A percentile compares a stretch with the other conserved stretches of the same genome.
phyloP scores from a whole-genome alignment of 2,113 vertebrate genomes.

The Amia ocellicauda region DNA sequence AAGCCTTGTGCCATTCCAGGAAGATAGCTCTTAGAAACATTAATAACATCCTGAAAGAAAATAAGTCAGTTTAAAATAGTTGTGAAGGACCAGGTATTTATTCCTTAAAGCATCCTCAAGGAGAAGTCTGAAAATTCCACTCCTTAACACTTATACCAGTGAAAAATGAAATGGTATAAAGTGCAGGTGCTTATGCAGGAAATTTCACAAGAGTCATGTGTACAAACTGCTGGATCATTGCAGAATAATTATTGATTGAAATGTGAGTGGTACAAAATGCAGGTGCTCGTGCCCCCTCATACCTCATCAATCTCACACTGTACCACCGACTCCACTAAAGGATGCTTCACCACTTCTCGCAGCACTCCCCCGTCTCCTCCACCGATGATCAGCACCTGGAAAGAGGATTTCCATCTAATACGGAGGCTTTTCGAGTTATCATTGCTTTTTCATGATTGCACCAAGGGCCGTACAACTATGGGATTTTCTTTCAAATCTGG shows the following conservation, averaged over 20 bases:
- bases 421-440: too few species aligned
- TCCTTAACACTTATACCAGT: too few species aligned
- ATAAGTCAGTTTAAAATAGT: too few species aligned
- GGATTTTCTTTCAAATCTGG: too few species aligned
- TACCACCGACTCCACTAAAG: slow-evolving; percentile 84
- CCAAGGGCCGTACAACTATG: too few species aligned
- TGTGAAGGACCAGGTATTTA: too few species aligned
- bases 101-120: too few species aligned
- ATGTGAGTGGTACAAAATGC: too few species aligned
- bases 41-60: slow-evolving; percentile 85
- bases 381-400: slow-evolving; percentile 91
- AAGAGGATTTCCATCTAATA: too few species aligned
- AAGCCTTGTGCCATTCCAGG: slow-evolving; percentile 93
- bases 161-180: slow-evolving; percentile 8
- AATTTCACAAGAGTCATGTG: not conserved
- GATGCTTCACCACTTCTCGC: slow-evolving; percentile 90
- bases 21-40: slow-evolving; percentile 91
- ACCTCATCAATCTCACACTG: slow-evolving; percentile 98
- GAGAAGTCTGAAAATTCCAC: too few species aligned
- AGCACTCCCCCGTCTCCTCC: slow-evolving; percentile 93
- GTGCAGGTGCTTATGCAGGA: not conserved
- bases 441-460: too few species aligned
- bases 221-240: slow-evolving; percentile 1
- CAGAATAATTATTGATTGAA: not conserved
- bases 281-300: slow-evolving; percentile 4